phyloP scores from a whole-genome alignment of 2,113 vertebrate genomes.

The Connochaetes taurinus region DNA sequence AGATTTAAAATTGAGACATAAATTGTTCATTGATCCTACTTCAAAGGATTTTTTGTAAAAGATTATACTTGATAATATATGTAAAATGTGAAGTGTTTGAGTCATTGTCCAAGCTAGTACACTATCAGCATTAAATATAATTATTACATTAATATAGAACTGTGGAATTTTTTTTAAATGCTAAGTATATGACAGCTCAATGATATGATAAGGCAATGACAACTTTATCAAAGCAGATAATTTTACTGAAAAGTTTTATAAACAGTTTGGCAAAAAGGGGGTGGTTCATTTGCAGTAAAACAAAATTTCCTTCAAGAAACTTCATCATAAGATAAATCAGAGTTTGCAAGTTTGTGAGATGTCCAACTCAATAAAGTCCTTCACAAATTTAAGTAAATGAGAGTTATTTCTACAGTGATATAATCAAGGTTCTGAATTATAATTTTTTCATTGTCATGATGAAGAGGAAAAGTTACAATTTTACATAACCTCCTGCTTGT shows the following conservation, averaged over 20 bases:
- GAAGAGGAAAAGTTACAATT: neutral
- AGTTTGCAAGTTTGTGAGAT: neutral
- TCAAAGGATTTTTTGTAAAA: constrained; percentile 1
- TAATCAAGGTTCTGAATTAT: neutral
- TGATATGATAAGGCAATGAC: neutral
- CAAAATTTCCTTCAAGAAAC: neutral
- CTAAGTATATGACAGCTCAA: neutral
- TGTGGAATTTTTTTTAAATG: neutral
- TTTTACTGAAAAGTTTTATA: neutral
- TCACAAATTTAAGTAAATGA: neutral
- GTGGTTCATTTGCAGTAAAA: neutral
- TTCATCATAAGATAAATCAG: neutral
- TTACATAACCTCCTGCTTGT: neutral
- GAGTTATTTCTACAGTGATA: neutral
- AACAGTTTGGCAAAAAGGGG: neutral
- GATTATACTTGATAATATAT: neutral
- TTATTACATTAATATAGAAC: neutral
- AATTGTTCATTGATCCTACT: neutral
- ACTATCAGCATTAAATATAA: neutral
- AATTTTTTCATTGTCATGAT: neutral
- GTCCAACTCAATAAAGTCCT: neutral
- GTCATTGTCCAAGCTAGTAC: neutral
- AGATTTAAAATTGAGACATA: neutral
- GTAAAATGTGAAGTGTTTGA: neutral
- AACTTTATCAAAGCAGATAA: neutral